Base-by-base conservation (phyloP, 2,797 vertebrate species). In the Glyptemys insculpta region DNA sequence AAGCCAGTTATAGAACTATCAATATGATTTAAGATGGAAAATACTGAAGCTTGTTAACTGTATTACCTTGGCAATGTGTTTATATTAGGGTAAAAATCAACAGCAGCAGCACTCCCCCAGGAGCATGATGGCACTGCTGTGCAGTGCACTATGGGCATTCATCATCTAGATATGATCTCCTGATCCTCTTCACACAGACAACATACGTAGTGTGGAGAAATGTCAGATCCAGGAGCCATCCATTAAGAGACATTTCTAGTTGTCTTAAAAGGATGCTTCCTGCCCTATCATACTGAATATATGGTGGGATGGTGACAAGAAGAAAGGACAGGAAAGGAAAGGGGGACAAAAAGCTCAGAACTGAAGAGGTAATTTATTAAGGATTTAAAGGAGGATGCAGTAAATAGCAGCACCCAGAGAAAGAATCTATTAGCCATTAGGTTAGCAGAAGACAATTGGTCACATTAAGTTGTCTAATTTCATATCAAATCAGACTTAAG, bases 11-110 rank as follows among this genome's bases (percentile, higher is more conserved):
- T 95, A 80, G 90, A 86, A 92, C 94, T 95, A 97, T 96, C 93
- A 87, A 86, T 81, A 91, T 87, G 91, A 96, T 97, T 94, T 95
- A 92, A 89, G 81, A 89, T 96, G 90, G 96, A 96, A 96, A 95
- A 96, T 96, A 91, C 95, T 95, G 95, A 96, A 94, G 91, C 95
- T 89, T 86, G 90, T 87, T 86, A 92, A 89, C 94, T 97, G 92
- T 96, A 96, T 89, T 87, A 83, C 54, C 81, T 83, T 74, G 57
- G 49, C 80, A 50, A 79, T 76, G 80, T 74, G 83, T 85, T 79
- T 83, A 59, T 52, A 3, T 86, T 89, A 80, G 79, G 68, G 21
- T 41, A 72, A 72, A 72, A 12, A 68, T 21, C 37, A 72, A 41
- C 68, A 72, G 37, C 37, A 41, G 68, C 68, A 41, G 21, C 68